These are phyloP conservation scores for Hypanus sabinus DNA, from an alignment of 2,113 vertebrate species.

Conservation along the genomic window DNA sequence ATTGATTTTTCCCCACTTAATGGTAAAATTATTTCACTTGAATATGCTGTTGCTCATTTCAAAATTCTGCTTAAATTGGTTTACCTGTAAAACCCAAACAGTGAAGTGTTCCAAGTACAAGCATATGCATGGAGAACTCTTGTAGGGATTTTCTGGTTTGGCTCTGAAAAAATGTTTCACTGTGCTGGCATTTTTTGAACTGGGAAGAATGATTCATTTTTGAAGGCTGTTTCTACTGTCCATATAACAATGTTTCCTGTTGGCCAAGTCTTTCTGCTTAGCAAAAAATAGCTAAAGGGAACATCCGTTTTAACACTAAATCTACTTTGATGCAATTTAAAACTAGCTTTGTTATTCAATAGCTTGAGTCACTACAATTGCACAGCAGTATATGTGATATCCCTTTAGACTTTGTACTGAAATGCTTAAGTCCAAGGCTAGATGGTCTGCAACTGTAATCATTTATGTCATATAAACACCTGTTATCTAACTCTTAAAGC, in stretches of 20 bases:
- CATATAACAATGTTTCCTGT: neutral
- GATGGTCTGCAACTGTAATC: neutral
- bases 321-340: neutral
- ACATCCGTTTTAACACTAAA: neutral
- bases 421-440: neutral
- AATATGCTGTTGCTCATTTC: neutral
- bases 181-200: neutral
- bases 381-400: neutral
- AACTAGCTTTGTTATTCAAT: slow-evolving; percentile 6
- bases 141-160: neutral
- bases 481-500: neutral
- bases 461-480: too few species aligned
- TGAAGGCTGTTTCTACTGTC: slow-evolving; percentile 2
- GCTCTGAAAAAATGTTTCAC: neutral
- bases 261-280: neutral
- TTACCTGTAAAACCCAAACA: neutral
- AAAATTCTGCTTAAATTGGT: neutral
- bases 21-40: neutral
- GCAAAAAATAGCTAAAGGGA: neutral
- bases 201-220: neutral
- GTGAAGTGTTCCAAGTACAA: slow-evolving; percentile 3
- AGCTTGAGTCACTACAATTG: neutral
- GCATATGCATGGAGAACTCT: neutral
- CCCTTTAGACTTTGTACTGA: neutral
- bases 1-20: neutral